Base-by-base conservation (phyloP, 2,888 invertebrate species). In the Seira musarum region DNA sequence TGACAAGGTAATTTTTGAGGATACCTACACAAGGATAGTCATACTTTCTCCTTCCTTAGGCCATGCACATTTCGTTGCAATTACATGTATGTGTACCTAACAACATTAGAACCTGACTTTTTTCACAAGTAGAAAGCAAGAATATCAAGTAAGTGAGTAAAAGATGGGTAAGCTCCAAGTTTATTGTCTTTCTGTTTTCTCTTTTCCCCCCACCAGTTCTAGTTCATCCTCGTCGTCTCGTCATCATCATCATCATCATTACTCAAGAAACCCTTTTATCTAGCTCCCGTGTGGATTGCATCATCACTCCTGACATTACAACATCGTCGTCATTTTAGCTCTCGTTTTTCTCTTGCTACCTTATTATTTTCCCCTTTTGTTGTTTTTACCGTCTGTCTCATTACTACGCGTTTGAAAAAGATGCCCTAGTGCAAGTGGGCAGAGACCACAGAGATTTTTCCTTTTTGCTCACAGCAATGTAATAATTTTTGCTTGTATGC, bases 201-300 rank as follows among this genome's bases (percentile, higher is more conserved):
- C 57, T n/a, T 57, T 40, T 40, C 13, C 13, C 61, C 71, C 46
- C 15, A 17, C 21, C n/a, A 63, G 63, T 61, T 71, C 71, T n/a
- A n/a, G n/a, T n/a, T n/a, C n/a, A 71, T n/a, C n/a, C n/a, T n/a
- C n/a, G n/a, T n/a, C n/a, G n/a, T n/a, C 35, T 76, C 57, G 49
- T 63, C 73, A 46, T 75, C 69, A 60, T 68, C 57, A 40, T 65
- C 66, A 65, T 67, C 65, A 22, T 63, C 61, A 64, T 64, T 19
- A 68, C 72, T 66, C 66, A 66, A 65, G 57, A 64, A 80, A 75
- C 76, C 67, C 61, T 64, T 81, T 75, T 69, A 81, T 81, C 76
- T 57, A n/a, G 57, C 57, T 81, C 76, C 81, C 76, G 61, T 66
- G 75, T 72, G 81, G 67, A 75, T 81, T 80, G 71, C 76, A 72